Evolutionary conservation across 2,797 vertebrate genomes (phyloP).

Genomic region (Chiloscyllium punctatum): DNA sequence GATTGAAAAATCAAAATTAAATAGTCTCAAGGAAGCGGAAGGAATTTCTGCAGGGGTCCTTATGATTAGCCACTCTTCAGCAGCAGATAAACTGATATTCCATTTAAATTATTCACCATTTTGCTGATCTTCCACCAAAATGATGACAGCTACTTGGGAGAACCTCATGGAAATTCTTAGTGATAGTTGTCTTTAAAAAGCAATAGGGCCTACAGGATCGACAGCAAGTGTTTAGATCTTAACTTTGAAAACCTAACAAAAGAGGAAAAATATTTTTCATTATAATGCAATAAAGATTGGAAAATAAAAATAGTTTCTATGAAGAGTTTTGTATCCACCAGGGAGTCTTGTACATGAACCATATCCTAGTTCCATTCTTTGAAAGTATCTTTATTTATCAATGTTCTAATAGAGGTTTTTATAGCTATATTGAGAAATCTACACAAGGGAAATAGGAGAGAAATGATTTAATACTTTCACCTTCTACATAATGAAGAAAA

Average conservation of each 20-base stretch:
- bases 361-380: neutral
- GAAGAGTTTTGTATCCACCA: neutral
- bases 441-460: neutral
- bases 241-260: neutral
- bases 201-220: neutral
- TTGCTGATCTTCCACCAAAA: neutral
- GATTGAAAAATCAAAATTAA: neutral
- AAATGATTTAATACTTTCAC: constrained; percentile 8
- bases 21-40: neutral
- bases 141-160: neutral
- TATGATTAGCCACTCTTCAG: neutral
- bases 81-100: neutral
- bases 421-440: neutral
- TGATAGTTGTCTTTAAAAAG: neutral
- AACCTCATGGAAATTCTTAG: neutral
- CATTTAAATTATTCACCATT: neutral
- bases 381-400: neutral
- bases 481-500: constrained; percentile 15
- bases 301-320: neutral
- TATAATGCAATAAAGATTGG: neutral
- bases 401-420: neutral
- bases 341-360: neutral
- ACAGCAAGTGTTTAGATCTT: too few relatives aligned
- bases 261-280: neutral
- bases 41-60: neutral